Conservation (phyloP, 1,140 invertebrate species). For the Meloidogyne floridensis region DNA sequence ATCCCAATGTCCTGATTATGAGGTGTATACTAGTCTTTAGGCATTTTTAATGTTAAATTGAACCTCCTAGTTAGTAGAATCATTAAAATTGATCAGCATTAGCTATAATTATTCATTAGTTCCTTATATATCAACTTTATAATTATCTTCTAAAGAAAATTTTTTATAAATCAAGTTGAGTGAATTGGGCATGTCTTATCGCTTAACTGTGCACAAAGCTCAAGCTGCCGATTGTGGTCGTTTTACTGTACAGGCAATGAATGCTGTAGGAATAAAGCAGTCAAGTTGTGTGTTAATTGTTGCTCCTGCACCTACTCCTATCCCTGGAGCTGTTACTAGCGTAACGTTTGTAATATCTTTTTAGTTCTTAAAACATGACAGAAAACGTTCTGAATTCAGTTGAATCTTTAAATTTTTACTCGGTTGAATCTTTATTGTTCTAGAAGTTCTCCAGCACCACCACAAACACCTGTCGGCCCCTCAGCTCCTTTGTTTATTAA, state of each 20-base stretch:
- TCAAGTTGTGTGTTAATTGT: constrained; percentile 65
- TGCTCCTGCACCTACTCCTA: constrained; percentile 62
- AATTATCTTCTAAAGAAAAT: not conserved
- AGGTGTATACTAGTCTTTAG: constrained; percentile 36
- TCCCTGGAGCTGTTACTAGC: constrained; percentile 57
- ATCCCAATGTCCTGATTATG: constrained; percentile 61
- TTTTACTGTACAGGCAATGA: constrained; percentile 64
- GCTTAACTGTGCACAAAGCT: constrained; percentile 47
- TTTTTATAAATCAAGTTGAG: constrained; percentile 44
- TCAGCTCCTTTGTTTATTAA: constrained; percentile 62
- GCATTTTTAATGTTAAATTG: not conserved
- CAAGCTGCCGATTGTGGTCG: constrained; percentile 60
- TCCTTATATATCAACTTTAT: too few relatives aligned
- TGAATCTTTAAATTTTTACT: not conserved
- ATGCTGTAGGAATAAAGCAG: constrained; percentile 62
- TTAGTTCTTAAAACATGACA: too few relatives aligned
- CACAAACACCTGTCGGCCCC: constrained; percentile 61
- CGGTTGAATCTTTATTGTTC: constrained; percentile 1
- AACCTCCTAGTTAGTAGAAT: not conserved
- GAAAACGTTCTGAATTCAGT: too few relatives aligned
- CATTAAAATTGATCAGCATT: not conserved
- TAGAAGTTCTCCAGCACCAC: constrained; percentile 60
- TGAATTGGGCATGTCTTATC: constrained; percentile 53
- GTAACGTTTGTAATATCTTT: constrained; percentile 48
- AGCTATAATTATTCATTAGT: too few relatives aligned